phyloP scores from a whole-genome alignment of 2,797 vertebrate species.

The Cygnus olor region DNA sequence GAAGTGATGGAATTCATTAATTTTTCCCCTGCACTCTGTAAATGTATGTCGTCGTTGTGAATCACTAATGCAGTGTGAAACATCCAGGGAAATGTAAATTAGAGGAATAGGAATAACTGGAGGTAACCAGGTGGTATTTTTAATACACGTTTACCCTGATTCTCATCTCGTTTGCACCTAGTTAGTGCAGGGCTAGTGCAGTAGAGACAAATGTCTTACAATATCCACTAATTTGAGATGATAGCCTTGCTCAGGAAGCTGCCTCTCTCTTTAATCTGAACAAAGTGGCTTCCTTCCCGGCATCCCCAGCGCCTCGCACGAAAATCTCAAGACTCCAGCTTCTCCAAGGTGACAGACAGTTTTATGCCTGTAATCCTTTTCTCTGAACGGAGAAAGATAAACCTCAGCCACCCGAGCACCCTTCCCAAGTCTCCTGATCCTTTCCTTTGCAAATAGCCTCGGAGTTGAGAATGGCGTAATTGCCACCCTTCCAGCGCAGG shows the following conservation, averaged over 20 bases:
- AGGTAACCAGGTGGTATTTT: background rate
- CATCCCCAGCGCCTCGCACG: background rate
- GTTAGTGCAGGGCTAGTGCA: background rate
- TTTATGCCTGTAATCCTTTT: slow-evolving; percentile 42
- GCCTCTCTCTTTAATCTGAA: background rate
- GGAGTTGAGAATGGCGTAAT: background rate
- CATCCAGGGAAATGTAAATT: slow-evolving; percentile 8
- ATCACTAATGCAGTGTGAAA: slow-evolving; percentile 17
- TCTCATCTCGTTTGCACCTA: background rate
- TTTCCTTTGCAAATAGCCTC: slow-evolving; percentile 11
- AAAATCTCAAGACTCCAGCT: background rate
- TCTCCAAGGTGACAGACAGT: slow-evolving; percentile 1
- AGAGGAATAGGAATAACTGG: background rate
- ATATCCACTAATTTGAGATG: background rate
- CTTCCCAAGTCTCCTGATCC: background rate
- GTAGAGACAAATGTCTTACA: background rate
- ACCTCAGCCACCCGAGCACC: background rate
- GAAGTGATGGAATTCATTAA: slow-evolving; percentile 42
- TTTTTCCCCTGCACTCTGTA: slow-evolving; percentile 41
- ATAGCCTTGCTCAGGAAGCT: background rate
- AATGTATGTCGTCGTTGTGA: background rate
- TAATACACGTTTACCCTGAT: background rate
- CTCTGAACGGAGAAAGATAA: slow-evolving; percentile 14
- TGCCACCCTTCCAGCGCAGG: background rate
- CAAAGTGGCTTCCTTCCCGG: background rate